Evolutionary conservation across 2,888 invertebrate species (phyloP), one percentile per base, ranked within the genome.

Genomic region (Tenthredo amoena): DNA sequence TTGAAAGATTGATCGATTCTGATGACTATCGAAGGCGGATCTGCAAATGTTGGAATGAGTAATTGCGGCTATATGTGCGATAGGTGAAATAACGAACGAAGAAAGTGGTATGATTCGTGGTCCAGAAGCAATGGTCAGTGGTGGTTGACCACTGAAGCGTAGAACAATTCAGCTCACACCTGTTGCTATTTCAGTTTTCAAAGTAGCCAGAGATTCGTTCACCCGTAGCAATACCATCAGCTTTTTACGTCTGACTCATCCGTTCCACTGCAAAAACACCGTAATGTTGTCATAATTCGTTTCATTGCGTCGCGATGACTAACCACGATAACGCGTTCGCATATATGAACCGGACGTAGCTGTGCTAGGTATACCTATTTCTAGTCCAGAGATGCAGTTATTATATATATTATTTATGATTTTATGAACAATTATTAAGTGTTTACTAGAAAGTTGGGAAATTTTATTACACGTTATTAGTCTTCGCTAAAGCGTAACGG

Each of bases 151-250:
- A 68, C 68, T 83, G 68, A 47, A 83, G 83, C 83, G 68, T 15
- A 68, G 31, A 47, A 81, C 68, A 83, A 83, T 83, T 83, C 71
- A 83, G 50, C 83, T 83, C 79, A 85, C 84, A 79, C 88, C 88
- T 88, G 90, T 89, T 88, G 87, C 88, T 84, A 72, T 84, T 34
- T 68, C 81, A 79, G 81, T 84, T 86, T 86, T 77, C 86, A 82
- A 84, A 86, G 84, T 85, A 85, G 37, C 85, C 86, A 21, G 55
- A 10, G 72, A 85, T 76, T 86, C 88, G 87, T 85, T 88, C 87
- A 87, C 79, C 89, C 89, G 86, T 87, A 84, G 83, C 83, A 10
- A 87, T 86, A 86, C 76, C 81, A 76, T 31, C 83, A 47, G 43
- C 76, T 85, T 68, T 85, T 86, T 87, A 84, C 86, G 87, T 86